phyloP scores from a whole-genome alignment of 2,888 invertebrate genomes.

The Ellobium chinense region DNA sequence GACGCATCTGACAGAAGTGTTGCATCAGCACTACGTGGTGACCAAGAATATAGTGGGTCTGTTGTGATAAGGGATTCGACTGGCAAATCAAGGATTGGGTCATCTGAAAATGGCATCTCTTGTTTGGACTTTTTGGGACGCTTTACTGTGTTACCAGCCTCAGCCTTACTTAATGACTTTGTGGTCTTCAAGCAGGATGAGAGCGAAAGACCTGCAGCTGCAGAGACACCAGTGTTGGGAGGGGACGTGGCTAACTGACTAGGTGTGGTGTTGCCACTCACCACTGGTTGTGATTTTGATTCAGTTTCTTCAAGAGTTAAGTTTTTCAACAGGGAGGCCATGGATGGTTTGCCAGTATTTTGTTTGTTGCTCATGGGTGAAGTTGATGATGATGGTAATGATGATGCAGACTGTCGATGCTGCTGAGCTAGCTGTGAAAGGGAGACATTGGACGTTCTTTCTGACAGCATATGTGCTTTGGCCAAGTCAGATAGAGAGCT shows the following conservation, averaged over 20 bases:
- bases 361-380: neutral
- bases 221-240: neutral
- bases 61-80: neutral
- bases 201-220: neutral
- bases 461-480: neutral
- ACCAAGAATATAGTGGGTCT: neutral
- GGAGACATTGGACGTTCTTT: neutral
- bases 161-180: neutral
- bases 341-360: neutral
- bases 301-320: neutral
- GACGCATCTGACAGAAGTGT: conserved; percentile 10
- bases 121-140: neutral
- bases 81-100: neutral
- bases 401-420: neutral
- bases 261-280: neutral
- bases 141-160: neutral
- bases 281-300: neutral
- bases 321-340: neutral
- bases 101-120: neutral
- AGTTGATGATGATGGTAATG: neutral
- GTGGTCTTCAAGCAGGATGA: conserved; percentile 11
- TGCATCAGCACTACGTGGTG: neutral
- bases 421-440: conserved; percentile 19
- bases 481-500: neutral
- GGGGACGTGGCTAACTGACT: too few species aligned